Conservation (phyloP, 2,797 vertebrate genomes). For the Phyllotis vaccarum region DNA sequence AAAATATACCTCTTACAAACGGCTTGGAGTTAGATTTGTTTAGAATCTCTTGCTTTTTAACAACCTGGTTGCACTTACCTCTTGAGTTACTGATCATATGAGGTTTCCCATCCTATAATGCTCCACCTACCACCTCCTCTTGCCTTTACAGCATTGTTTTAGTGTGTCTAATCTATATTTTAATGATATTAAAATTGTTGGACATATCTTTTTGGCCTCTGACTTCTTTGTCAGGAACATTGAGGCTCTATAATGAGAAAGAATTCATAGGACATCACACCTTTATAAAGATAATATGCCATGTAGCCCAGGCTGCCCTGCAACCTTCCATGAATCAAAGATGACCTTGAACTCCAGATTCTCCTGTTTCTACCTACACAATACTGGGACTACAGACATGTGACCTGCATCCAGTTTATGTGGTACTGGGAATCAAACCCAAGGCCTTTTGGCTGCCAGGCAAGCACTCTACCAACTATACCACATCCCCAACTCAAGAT, state of each 20-base stretch:
- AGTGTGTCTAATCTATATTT: not conserved
- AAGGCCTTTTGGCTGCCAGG: not conserved
- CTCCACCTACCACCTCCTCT: not conserved
- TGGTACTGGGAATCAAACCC: not conserved
- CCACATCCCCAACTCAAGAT: not conserved
- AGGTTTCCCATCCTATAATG: not conserved
- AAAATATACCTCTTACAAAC: conserved; percentile 55
- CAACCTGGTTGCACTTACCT: not conserved
- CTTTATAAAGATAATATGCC: not conserved
- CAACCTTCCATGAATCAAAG: not conserved
- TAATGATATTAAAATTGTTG: conserved; percentile 17
- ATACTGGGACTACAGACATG: not conserved
- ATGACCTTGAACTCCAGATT: not conserved
- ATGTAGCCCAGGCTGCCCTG: no score
- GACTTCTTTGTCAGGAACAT: not conserved
- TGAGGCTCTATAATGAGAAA: not conserved
- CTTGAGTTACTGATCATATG: not conserved
- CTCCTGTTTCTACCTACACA: not conserved
- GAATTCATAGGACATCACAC: conserved; percentile 40
- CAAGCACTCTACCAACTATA: not conserved
- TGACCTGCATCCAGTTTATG: not conserved
- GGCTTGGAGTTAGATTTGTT: conserved; percentile 21
- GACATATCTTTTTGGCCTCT: not conserved
- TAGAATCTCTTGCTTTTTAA: conserved; percentile 15
- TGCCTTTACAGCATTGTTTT: not conserved